Base-by-base conservation (phyloP, 1,140 invertebrate species). In the Adelges cooleyi region DNA sequence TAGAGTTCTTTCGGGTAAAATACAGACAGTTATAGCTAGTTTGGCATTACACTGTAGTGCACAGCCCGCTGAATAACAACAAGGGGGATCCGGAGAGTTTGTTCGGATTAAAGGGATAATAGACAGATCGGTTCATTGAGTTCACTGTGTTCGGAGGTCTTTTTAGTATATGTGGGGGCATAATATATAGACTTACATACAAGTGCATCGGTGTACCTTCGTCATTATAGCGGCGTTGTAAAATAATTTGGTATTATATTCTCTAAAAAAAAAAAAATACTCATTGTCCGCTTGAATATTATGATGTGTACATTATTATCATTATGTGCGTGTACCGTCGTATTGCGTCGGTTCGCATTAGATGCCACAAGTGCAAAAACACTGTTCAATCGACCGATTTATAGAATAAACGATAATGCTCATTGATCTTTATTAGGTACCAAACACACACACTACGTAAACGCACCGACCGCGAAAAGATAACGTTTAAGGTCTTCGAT, bases 91-190 rank as follows among this genome's bases (percentile, higher is more conserved):
- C 25, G 42, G 42, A 62, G 56, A 62, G 56, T 62, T 62, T 62
- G 56, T 62, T 62, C 56, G 56, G 56, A 62, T 62, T 62, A 62
- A 62, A 62, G 42, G 56, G 56, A 62, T 62, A 62, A 62, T 62
- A 62, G 56, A 29, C 42, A 6, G 38, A 62, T 62, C 56, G 56
- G 56, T 62, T 62, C 56, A 48, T 62, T 48, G 56, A 62, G 42
- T 11, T 62, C 40, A 62, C 56, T 62, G 42, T 46, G 40, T 44
- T 22, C 56, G 3, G 56, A 29, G 27, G 17, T 62, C 42, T 62
- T 33, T 59, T 62, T 59, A 11, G 17, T 27, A 54, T n/a, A n/a
- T n/a, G n/a, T 17, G 17, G 6, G 22, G 5, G 29, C 29, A 5
- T 33, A n/a, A n/a, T n/a, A n/a, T n/a, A n/a, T n/a, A n/a, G n/a